Percentiles rank a stretch among this genome's conserved stretches.
Evolutionary conservation across 2,113 vertebrate species (phyloP).

Genomic region (Hyperoodon ampullatus): DNA sequence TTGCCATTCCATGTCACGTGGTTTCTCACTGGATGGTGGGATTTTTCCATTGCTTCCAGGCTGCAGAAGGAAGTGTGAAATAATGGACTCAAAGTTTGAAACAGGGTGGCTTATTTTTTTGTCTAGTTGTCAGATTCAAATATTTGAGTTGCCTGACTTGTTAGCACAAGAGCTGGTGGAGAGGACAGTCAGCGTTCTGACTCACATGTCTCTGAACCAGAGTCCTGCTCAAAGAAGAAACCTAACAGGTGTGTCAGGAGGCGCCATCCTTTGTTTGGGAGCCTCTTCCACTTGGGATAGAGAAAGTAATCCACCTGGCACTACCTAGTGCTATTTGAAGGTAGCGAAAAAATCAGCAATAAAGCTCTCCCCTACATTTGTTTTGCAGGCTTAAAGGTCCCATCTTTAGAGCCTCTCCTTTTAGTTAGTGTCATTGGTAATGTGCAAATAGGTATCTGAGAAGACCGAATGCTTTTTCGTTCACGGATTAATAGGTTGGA

Average conservation of each 20-base stretch:
- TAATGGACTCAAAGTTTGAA: not conserved
- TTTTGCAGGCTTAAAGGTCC: not conserved
- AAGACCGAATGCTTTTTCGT: not conserved
- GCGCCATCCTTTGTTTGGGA: not conserved
- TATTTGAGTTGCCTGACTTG: conserved; percentile 6
- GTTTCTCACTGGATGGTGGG: not conserved
- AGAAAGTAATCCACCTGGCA: not conserved
- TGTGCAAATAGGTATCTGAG: not conserved
- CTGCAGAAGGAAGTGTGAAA: not conserved
- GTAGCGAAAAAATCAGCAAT: not conserved
- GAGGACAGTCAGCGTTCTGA: not conserved
- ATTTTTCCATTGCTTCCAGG: conserved; percentile 38
- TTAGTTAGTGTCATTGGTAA: not conserved
- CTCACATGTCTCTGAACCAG: not conserved
- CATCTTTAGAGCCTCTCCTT: not conserved
- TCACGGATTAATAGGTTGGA: not conserved
- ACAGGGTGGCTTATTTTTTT: not conserved
- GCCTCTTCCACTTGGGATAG: not conserved
- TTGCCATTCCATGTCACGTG: not conserved
- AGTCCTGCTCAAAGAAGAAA: not conserved
- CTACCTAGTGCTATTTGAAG: not conserved
- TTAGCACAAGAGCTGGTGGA: not conserved
- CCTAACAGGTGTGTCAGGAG: not conserved
- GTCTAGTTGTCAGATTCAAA: not conserved
- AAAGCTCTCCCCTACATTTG: not conserved